phyloP scores from a whole-genome alignment of 2,888 invertebrate genomes.

The Trachelus iudaicus region DNA sequence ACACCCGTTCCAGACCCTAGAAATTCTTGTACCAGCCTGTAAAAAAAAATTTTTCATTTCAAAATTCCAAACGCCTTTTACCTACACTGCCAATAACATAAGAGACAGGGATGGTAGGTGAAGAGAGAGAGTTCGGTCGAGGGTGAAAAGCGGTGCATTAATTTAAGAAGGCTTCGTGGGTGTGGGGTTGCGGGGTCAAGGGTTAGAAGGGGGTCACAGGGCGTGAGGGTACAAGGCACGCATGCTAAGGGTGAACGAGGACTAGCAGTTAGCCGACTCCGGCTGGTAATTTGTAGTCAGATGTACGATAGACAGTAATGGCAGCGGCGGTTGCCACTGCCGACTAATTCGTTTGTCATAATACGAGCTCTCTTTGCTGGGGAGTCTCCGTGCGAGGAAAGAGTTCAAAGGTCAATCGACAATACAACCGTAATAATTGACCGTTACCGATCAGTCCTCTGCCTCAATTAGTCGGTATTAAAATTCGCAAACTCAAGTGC shows the following conservation, averaged over 20 bases:
- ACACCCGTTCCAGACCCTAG: neutral
- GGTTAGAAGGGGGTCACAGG: neutral
- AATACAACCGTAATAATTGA: neutral
- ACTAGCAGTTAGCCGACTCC: constrained; percentile 48
- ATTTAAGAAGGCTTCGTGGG: neutral
- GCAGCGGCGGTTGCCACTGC: constrained; percentile 36
- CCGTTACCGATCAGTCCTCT: neutral
- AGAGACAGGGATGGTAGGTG: neutral
- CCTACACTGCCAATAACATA: neutral
- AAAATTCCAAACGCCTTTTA: neutral
- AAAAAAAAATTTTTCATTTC: neutral
- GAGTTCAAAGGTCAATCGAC: neutral
- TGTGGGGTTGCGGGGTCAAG: neutral
- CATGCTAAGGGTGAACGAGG: neutral
- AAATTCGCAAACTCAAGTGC: neutral
- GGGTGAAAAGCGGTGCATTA: neutral
- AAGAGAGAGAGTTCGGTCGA: neutral
- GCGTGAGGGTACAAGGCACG: neutral
- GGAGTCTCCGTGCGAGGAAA: neutral
- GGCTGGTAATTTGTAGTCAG: constrained; percentile 57
- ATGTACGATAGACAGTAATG: constrained; percentile 55
- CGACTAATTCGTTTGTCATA: constrained; percentile 61
- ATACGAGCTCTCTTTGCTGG: constrained; percentile 53
- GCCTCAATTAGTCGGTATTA: neutral
- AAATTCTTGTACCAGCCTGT: neutral